Percentiles rank a stretch among this genome's conserved stretches.
Evolutionary conservation across 2,113 vertebrate species (phyloP).

Genomic region (Microcebus murinus): DNA sequence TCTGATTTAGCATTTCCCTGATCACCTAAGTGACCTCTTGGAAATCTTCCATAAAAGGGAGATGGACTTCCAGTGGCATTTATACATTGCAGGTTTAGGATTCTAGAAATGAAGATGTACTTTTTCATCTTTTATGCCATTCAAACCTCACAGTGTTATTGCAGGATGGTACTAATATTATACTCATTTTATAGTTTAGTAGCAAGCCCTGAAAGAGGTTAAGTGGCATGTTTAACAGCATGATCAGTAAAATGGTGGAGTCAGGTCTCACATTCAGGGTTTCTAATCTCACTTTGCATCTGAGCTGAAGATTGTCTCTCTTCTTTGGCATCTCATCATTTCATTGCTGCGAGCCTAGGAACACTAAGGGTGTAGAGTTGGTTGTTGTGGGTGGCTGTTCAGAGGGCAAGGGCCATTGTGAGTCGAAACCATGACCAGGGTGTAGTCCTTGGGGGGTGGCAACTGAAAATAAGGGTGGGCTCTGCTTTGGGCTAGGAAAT

Average conservation of each 20-base stretch:
- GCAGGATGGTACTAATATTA: not conserved
- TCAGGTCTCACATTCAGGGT: not conserved
- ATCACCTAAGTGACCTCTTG: not conserved
- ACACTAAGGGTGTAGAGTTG: not conserved
- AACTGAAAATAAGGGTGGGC: constrained; percentile 35
- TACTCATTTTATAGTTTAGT: not conserved
- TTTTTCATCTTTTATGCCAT: constrained; percentile 9
- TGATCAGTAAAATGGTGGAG: constrained; percentile 8
- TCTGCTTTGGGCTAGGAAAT: constrained; percentile 6
- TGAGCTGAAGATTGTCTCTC: not conserved
- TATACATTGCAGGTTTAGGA: constrained; percentile 1
- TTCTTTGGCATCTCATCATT: constrained; percentile 33
- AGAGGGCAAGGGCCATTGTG: constrained; percentile 1
- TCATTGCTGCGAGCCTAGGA: not conserved
- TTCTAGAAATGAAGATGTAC: not conserved
- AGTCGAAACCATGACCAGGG: constrained; percentile 21
- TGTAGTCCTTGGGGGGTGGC: not conserved
- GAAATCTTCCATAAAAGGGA: constrained; percentile 37
- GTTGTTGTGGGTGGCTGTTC: constrained; percentile 19
- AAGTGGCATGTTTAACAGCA: not conserved
- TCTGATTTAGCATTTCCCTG: constrained; percentile 35
- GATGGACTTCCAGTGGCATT: not conserved
- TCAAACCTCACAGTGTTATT: not conserved
- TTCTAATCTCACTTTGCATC: not conserved
- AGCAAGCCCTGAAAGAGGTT: constrained; percentile 9